Evolutionary conservation across 2,888 invertebrate species (phyloP), one percentile per base, ranked within the genome.

Genomic region (Cephus rjabovi): DNA sequence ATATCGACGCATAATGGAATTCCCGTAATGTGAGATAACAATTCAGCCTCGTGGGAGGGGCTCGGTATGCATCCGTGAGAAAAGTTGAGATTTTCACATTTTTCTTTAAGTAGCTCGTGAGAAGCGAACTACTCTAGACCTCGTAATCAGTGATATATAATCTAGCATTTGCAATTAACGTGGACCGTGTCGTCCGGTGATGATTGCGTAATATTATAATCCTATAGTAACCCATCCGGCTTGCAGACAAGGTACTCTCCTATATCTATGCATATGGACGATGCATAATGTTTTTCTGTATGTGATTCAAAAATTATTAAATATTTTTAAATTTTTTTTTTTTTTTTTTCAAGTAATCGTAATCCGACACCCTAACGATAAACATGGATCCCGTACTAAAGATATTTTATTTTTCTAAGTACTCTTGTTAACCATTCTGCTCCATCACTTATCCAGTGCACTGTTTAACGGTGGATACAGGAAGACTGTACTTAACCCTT

Each of bases 401-500:
- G 6, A 2, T 23, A 9, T 9, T 56, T 56, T 56, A 56, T 56
- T 56, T 56, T 23, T 56, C 23, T 23, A 56, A 23, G 23, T 23
- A 56, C 23, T 56, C 56, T 23, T 2, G 56, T 23, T 56, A 56
- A 56, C 6, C 56, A 56, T 56, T 23, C 56, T 56, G 56, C 23
- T 56, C 56, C 56, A 9, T 56, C 56, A 56, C 56, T 56, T 56
- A 56, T 56, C 56, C 56, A 56, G 56, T 56, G 56, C 56, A 56
- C 56, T 56, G 56, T 23, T 56, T 23, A 56, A 77, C 78, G 77
- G 77, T 79, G 76, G 40, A 3, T 76, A 79, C 79, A 81, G 80
- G 81, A 82, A 81, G 83, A 80, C 83, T 85, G 84, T 83, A 86
- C 84, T 87, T 88, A 86, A 87, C 88, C 88, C 84, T 83, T 82